Base-by-base conservation (phyloP, 1,140 invertebrate species). In the Sycophila sp. region DNA sequence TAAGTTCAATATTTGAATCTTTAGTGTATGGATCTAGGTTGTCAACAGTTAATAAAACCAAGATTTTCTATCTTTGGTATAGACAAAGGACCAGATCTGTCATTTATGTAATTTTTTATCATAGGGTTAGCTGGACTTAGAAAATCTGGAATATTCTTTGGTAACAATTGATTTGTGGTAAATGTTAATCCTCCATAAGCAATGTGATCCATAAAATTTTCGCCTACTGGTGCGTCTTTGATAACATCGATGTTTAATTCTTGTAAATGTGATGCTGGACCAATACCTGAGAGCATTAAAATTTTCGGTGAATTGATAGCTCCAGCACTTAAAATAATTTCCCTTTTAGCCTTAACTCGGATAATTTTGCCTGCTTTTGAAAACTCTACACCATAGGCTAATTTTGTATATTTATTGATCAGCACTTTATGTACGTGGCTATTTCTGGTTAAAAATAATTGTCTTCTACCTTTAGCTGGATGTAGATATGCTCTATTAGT, bases 281-380 rank as follows among this genome's bases (percentile, higher is more conserved):
- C 91, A 17, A 91, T 80, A 64, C 90, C 90, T 0, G 91, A 92
- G 5, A 93, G 80, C 89, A 93, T 89, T 11, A 94, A 83, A 3
- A 94, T 75, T 76, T 94, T 92, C 1, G 92, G 90, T 6, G 91
- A 90, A 58, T 92, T 91, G 42, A 94, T 88, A 0, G 91, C 87
- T 2, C 93, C 93, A 13, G 89, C 91, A 34, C 89, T 87, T 17
- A 94, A 74, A 56, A 94, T 89, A 2, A 94, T 87, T 80, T 94
- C 92, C 73, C 85, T 87, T n/a, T 11, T 60, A 0, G 55, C 45
- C 11, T 11, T 24, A 22, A 75, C 40, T 45, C 67, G 13, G 8
- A 45, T 60, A 47, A 62, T 15, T 76, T 77, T 67, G 70, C 82
- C 67, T 45, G 88, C 78, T 76, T 90, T 90, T 0, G 87, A 63